Base-by-base conservation (phyloP, 2,888 invertebrate genomes). In the Ichneumon xanthorius region DNA sequence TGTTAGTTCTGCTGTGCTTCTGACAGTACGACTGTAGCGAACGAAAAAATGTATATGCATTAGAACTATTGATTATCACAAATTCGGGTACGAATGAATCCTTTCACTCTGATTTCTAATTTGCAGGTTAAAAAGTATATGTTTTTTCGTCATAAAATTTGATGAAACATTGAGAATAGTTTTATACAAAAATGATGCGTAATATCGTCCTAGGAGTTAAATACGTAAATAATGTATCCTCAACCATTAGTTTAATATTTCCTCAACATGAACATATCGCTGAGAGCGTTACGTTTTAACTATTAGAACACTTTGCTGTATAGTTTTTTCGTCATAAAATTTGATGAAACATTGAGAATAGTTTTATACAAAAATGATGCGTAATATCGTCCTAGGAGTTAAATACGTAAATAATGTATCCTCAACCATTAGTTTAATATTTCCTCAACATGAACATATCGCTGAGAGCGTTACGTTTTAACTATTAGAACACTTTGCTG, bases 1-100 rank as follows among this genome's bases (percentile, higher is more conserved):
- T 98, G 88, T 97, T 97, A 92, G 97, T 97, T 90, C 98, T 97
- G 94, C 98, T 98, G 94, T 99, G 99, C 94, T 99, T 99, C 92
- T 98, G 97, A 95, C 99, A 99, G 94, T 98, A 99, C 2, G 99
- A 99, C 95, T 99, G 95, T 26, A 93, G 91, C 40, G 63, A 22
- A 33, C 26, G 55, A 75, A n/a, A 61, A 88, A 68, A 86, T 78
- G 88, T 88, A 67, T 16, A 48, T 48, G 14, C 14, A 33, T 63
- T 63, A 63, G 30, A 63, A 30, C 33, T 50, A 14, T 30, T 63
- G 16, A 33, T n/a, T 16, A 33, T 30, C 14, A 63, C 1, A 63
- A 63, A 16, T 33, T 63, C 63, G 63, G 30, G 6, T 6, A 30
- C 5, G 22, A 33, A n/a, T 63, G 4, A 9, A 58, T 26, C 3